These are phyloP conservation scores for Opisthograptis luteolata DNA, from an alignment of 2,888 invertebrate species.

Conservation along the genomic window DNA sequence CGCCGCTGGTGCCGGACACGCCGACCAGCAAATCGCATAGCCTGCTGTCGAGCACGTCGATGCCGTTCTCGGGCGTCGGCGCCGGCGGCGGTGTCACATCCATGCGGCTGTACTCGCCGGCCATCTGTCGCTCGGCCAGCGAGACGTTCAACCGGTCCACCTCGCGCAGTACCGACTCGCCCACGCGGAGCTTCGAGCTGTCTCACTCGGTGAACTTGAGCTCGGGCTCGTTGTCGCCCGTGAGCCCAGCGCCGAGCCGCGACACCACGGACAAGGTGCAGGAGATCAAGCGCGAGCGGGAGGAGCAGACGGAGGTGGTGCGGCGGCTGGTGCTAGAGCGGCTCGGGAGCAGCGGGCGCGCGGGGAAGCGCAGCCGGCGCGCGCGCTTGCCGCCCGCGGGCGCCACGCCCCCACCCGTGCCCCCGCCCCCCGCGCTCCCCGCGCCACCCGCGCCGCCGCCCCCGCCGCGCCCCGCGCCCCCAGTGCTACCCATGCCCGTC, in stretches of 20 bases:
- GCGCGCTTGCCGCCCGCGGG: conserved; percentile 41
- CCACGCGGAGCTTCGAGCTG: conserved; percentile 56
- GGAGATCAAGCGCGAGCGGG: conserved; percentile 35
- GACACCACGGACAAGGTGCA: conserved; percentile 55
- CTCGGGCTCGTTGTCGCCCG: conserved; percentile 59
- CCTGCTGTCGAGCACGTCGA: conserved; percentile 33
- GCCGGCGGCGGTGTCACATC: conserved; percentile 50
- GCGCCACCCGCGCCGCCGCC: conserved; percentile 46
- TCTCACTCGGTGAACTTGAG: conserved; percentile 54
- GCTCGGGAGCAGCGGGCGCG: conserved; percentile 65
- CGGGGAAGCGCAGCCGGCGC: conserved; percentile 23
- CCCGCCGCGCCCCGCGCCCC: conserved; percentile 56
- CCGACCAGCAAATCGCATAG: conserved; percentile 40
- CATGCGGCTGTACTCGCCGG: conserved; percentile 67
- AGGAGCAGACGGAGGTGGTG: conserved; percentile 92
- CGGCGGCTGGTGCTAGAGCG: conserved; percentile 93
- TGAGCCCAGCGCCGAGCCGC: conserved; percentile 68
- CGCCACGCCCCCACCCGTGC: conserved; percentile 57
- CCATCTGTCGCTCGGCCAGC: conserved; percentile 77
- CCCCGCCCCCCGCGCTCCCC: conserved; percentile 54
- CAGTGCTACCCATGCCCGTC: conserved; percentile 60
- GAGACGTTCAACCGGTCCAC: conserved; percentile 66
- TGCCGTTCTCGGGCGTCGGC: conserved; percentile 44
- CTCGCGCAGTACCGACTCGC: conserved; percentile 54
- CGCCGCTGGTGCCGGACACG: conserved; percentile 61